Conservation (phyloP, 2,888 invertebrate species). For the Phanerotoma sp. region DNA sequence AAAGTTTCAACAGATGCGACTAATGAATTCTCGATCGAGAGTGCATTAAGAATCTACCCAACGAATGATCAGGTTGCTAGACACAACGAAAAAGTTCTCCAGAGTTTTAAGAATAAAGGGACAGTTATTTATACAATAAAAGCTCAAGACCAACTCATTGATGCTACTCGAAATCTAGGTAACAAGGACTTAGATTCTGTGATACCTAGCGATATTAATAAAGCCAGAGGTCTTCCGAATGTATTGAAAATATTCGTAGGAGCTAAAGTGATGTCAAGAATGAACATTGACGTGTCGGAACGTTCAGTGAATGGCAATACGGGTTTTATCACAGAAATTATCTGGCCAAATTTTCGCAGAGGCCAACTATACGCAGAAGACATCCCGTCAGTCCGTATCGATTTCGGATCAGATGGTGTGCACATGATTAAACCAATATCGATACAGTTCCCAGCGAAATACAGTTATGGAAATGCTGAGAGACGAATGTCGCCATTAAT, state of each 20-base stretch:
- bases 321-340: too few relatives aligned
- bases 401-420: not conserved
- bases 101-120: not conserved
- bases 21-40: constrained; percentile 38
- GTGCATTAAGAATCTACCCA: constrained; percentile 36
- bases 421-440: constrained; percentile 4
- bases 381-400: constrained; percentile 16
- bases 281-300: constrained; percentile 34
- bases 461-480: constrained; percentile 22
- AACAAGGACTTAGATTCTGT: not conserved
- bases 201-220: constrained; percentile 26
- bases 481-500: constrained; percentile 25
- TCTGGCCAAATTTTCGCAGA: constrained; percentile 19
- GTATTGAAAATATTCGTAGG: constrained; percentile 14
- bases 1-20: constrained; percentile 28
- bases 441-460: constrained; percentile 22
- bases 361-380: constrained; percentile 22
- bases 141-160: constrained; percentile 38
- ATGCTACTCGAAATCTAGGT: constrained; percentile 27
- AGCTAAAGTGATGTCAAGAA: constrained; percentile 40
- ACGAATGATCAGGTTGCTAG: constrained; percentile 36
- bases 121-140: constrained; percentile 19
- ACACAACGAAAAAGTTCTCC: constrained; percentile 35
- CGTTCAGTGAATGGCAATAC: constrained; percentile 23
- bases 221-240: constrained; percentile 11